Base-by-base conservation (phyloP, 1,140 invertebrate genomes). In the Samia ricini region DNA sequence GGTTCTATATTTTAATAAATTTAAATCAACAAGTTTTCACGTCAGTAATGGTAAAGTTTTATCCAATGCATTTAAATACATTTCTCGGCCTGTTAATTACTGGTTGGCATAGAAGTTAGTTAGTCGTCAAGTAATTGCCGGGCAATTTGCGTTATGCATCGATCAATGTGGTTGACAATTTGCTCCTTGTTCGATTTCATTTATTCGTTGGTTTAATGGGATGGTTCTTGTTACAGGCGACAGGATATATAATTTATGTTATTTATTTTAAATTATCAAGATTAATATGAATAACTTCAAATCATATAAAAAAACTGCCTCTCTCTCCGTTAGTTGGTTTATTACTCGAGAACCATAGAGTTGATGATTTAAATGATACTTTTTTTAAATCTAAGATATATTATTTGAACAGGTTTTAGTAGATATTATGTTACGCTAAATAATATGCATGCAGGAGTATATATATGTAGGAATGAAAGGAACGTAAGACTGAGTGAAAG, bases 151-250 rank as follows among this genome's bases (percentile, higher is more conserved):
- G 59, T 68, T 71, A 33, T 36, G 26, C 33, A 71, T 60, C 50
- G 54, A 65, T 63, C 59, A 62, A 51, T 22, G 58, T 61, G 55
- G 66, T 66, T 64, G 72, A 73, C 69, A 76, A 71, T 75, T 73
- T 65, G 54, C 65, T 60, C 49, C 58, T 60, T 60, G 63, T 56
- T 56, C 57, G 48, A 60, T 60, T n/a, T 56, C 20, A 4, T 49
- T 36, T 42, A 65, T 60, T 65, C 56, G 26, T 60, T 56, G 56
- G 59, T 52, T 29, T 60, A 50, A 49, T 24, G 19, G 5, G 24
- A n/a, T 60, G 69, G 57, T 56, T 7, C 29, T 61, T 65, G 56
- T 36, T 61, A 22, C 15, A 52, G 8, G 51, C 20, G 51, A 23
- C 8, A 52, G 51, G 7, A 22, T 0, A 8, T 2, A 23, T 8